Evolutionary conservation across 92 coral and sea anemone species (phyloP).

Genomic region (Pocillopora grandis): DNA sequence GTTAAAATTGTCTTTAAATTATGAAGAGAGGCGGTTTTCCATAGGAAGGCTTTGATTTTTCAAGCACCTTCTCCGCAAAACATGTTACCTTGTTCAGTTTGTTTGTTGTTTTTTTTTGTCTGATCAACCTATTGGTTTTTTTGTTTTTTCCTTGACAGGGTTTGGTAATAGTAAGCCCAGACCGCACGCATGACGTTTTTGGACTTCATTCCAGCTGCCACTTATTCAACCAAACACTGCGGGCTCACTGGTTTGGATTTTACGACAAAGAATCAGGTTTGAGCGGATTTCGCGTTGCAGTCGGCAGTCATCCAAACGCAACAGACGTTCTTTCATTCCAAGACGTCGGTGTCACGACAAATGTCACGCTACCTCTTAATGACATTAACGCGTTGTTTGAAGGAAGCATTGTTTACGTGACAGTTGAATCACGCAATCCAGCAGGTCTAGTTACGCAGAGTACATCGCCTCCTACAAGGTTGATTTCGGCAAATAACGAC

Average conservation of each 20-base stretch:
- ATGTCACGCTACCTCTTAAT: constrained; percentile 39
- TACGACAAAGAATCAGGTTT: constrained; percentile 75
- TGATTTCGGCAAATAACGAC: constrained; percentile 61
- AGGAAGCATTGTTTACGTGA: constrained; percentile 74
- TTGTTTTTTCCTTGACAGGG: constrained; percentile 54
- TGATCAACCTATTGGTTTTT: too few relatives aligned
- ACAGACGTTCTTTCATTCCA: constrained; percentile 53
- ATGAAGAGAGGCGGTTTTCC: too few relatives aligned
- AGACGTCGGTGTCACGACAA: constrained; percentile 62
- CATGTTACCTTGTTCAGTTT: too few relatives aligned
- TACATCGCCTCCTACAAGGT: constrained; percentile 81
- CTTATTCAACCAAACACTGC: constrained; percentile 78
- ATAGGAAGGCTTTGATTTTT: too few relatives aligned
- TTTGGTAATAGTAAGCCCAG: constrained; percentile 81
- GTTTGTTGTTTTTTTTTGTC: too few relatives aligned
- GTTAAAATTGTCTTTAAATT: too few relatives aligned
- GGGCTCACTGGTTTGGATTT: constrained; percentile 87
- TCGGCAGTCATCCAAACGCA: constrained; percentile 50
- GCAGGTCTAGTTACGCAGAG: constrained; percentile 72
- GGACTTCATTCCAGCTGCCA: constrained; percentile 85
- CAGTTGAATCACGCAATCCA: constrained; percentile 75
- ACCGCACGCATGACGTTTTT: constrained; percentile 84
- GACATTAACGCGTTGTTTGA: constrained; percentile 51
- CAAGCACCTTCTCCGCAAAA: too few relatives aligned
- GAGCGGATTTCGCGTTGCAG: constrained; percentile 77